A percentile compares a stretch with the other conserved stretches of the same genome.
These are phyloP conservation scores for Mormyrus hasselquistii DNA, from an alignment of 2,797 vertebrate species.

Conservation along the genomic window DNA sequence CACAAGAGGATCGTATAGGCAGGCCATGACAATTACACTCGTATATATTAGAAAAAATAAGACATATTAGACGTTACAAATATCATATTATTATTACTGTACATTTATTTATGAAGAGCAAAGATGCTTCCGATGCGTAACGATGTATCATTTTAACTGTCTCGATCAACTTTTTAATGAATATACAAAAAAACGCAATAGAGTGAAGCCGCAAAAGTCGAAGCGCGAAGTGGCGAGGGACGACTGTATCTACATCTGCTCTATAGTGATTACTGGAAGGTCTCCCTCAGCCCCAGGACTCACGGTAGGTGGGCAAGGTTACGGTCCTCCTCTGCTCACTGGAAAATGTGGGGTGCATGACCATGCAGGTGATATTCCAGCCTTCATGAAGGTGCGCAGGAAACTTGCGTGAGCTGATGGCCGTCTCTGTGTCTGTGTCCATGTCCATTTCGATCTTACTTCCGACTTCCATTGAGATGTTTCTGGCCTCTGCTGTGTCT, in stretches of 20 bases:
- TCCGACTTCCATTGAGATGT: not conserved
- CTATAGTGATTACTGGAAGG: not conserved
- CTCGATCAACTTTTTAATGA: too few species aligned
- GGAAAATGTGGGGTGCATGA: slow-evolving; percentile 52
- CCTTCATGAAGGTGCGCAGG: slow-evolving; percentile 43
- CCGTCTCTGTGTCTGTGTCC: slow-evolving; percentile 23
- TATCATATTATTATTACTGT: too few species aligned
- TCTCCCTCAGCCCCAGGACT: slow-evolving; percentile 35
- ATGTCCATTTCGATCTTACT: slow-evolving; percentile 27
- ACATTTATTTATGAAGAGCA: too few species aligned
- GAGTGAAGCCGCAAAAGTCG: too few species aligned
- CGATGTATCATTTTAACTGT: too few species aligned
- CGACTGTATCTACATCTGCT: not conserved
- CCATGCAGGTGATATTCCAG: slow-evolving; percentile 50
- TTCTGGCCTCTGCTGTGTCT: not conserved
- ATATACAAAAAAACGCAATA: too few species aligned
- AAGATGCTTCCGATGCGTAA: too few species aligned
- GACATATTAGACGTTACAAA: too few species aligned
- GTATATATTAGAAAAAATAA: too few species aligned
- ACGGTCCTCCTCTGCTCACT: slow-evolving; percentile 32
- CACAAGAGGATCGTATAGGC: too few species aligned
- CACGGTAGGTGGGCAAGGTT: slow-evolving; percentile 53
- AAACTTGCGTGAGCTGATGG: slow-evolving; percentile 41
- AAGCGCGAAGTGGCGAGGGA: too few species aligned
- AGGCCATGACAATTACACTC: too few species aligned